These are phyloP conservation scores for Carassius auratus DNA, from an alignment of 2,113 vertebrate species.

Conservation along the genomic window DNA sequence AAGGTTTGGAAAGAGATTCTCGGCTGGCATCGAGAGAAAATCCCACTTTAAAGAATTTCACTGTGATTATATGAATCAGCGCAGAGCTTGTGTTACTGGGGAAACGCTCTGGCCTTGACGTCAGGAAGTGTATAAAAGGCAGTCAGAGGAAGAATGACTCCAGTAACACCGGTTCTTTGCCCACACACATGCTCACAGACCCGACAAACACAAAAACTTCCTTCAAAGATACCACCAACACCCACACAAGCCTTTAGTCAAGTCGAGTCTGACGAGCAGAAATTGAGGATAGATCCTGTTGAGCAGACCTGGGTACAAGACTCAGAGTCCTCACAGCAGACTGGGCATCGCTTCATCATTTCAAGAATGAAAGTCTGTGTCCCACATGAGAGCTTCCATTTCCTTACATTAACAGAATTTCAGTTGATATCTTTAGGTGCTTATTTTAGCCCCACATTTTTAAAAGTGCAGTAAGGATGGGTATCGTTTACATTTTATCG, in stretches of 20 bases:
- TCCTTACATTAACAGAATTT: neutral
- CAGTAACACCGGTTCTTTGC: constrained; percentile 23
- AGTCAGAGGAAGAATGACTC: constrained; percentile 48
- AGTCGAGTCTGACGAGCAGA: constrained; percentile 13
- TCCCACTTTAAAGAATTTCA: constrained; percentile 56
- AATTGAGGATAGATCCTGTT: constrained; percentile 32
- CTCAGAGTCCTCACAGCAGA: constrained; percentile 18
- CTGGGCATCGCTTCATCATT: constrained; percentile 35
- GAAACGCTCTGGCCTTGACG: constrained; percentile 58
- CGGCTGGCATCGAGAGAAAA: constrained; percentile 47
- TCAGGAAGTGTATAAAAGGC: constrained; percentile 56
- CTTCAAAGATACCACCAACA: constrained; percentile 29
- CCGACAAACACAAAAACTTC: constrained; percentile 21
- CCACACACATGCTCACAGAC: constrained; percentile 45
- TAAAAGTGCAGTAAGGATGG: too few species aligned
- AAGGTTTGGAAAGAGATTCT: constrained; percentile 14
- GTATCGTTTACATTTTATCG: too few species aligned
- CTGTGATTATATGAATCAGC: constrained; percentile 56
- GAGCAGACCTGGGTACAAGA: constrained; percentile 7
- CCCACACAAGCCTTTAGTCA: constrained; percentile 21
- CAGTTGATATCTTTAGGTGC: too few species aligned
- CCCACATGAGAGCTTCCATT: constrained; percentile 36
- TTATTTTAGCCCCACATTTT: too few species aligned
- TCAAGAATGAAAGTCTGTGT: constrained; percentile 40
- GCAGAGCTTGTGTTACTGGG: constrained; percentile 58